phyloP scores from a whole-genome alignment of 2,113 vertebrate species.

The Megaceryle torquata region DNA sequence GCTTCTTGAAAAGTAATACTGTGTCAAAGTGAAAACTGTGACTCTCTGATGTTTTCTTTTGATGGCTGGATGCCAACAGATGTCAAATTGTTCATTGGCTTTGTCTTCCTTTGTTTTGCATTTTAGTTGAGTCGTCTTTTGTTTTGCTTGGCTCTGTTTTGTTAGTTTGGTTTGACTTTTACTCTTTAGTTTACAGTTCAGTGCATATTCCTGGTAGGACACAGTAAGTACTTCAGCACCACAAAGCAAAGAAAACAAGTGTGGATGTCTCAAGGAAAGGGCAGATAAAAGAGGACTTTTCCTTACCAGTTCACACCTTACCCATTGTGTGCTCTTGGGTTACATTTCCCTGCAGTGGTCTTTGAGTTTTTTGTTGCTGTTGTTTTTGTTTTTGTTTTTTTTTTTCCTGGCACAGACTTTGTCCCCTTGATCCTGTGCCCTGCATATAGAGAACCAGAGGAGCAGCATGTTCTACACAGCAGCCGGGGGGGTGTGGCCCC shows the following conservation, averaged over 20 bases:
- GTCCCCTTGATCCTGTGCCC: background rate
- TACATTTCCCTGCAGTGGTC: background rate
- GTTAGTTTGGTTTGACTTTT: background rate
- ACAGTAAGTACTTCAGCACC: background rate
- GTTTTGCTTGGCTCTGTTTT: background rate
- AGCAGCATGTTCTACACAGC: background rate
- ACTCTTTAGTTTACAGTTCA: background rate
- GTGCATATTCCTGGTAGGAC: background rate
- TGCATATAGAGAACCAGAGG: background rate
- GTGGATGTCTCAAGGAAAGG: background rate
- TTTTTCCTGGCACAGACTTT: background rate
- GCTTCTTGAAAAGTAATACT: background rate
- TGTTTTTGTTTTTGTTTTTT: too few relatives aligned
- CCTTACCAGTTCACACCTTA: background rate
- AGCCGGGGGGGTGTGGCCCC: background rate
- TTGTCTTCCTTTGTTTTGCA: background rate
- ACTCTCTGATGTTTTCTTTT: background rate
- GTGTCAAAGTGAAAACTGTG: background rate
- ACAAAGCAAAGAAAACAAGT: background rate
- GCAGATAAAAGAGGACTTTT: background rate
- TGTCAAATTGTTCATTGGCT: background rate
- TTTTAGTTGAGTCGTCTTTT: background rate
- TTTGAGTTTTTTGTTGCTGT: background rate
- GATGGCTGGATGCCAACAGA: background rate
- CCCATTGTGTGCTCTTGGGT: background rate